A percentile compares a stretch with the other conserved stretches of the same genome.
These are phyloP conservation scores for Lasioglossum figueresi DNA, from an alignment of 2,888 invertebrate genomes.

Conservation along the genomic window DNA sequence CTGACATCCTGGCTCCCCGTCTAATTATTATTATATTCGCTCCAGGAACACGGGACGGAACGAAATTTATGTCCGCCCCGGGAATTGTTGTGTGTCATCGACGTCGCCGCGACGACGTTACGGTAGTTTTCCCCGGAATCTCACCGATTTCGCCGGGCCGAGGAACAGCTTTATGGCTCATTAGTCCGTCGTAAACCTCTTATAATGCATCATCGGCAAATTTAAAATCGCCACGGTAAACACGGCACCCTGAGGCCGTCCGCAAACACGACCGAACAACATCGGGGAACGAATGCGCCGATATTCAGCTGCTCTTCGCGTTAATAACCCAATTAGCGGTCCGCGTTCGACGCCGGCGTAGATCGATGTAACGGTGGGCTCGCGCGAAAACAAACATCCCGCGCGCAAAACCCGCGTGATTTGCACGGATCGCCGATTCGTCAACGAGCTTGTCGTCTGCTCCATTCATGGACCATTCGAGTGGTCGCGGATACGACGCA, in stretches of 20 bases:
- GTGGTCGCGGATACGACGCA: neutral
- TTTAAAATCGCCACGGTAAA: slow-evolving; percentile 39
- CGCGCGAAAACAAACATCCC: slow-evolving; percentile 20
- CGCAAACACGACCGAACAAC: slow-evolving; percentile 3
- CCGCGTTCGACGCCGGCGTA: neutral
- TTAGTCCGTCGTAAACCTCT: slow-evolving; percentile 46
- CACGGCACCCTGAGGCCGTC: slow-evolving; percentile 1
- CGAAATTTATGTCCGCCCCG: slow-evolving; percentile 9
- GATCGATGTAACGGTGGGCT: slow-evolving; percentile 18
- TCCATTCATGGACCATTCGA: neutral
- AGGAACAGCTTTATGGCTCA: slow-evolving; percentile 26
- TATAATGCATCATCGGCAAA: slow-evolving; percentile 43
- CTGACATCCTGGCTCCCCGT: slow-evolving; percentile 30
- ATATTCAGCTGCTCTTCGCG: slow-evolving; percentile 17
- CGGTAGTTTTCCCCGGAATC: slow-evolving; percentile 27
- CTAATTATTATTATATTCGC: slow-evolving; percentile 48
- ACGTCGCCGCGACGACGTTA: neutral
- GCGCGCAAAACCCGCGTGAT: slow-evolving; percentile 18
- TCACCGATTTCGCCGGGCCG: neutral
- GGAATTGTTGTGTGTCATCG: neutral
- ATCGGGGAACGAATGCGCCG: neutral
- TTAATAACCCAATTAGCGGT: slow-evolving; percentile 52
- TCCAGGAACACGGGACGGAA: neutral
- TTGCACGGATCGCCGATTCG: neutral
- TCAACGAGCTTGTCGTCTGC: neutral